Evolutionary conservation across 2,888 invertebrate species (phyloP), one percentile per base, ranked within the genome.

Genomic region (Xestia xanthographa): DNA sequence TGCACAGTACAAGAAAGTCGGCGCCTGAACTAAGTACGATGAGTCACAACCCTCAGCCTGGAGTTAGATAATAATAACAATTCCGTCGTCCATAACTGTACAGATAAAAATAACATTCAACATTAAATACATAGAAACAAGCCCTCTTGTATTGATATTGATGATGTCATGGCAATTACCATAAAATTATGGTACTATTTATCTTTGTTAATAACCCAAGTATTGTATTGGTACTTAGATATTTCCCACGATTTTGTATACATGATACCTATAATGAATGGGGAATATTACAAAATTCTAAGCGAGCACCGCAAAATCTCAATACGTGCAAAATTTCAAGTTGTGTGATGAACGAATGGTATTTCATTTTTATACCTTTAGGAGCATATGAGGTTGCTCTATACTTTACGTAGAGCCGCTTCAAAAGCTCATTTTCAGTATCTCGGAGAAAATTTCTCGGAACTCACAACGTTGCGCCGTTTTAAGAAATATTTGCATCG

Each of bases 91-190:
- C n/a, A 60, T 83, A 81, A 63, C 60, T 48, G 43, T 48, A 17
- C 60, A 58, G 67, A 75, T 74, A 80, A 75, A 87, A 76, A 81
- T 86, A 83, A 48, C 68, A 79, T 79, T 80, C 70, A 69, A 85
- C 65, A 79, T 76, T 77, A 75, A 81, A 80, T n/a, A n/a, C n/a
- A n/a, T 81, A 75, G 75, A 77, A 69, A 74, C 84, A 72, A 83
- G 56, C 58, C 65, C 66, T 66, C 65, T 73, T 78, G 66, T 76
- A 79, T 80, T 75, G 56, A 77, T 69, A 75, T 77, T 60, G 75
- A 70, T 72, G 76, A 67, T 72, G 34, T 80, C 76, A 73, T 66
- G 41, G 26, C 56, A 68, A 76, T 82, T 58, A 80, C 50, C 43
- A 74, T 80, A 74, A 80, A 80, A 80, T 80, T 66, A 80, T 56